A percentile compares a stretch with the other conserved stretches of the same genome.
Evolutionary conservation across 1,140 invertebrate species (phyloP).

Genomic region (Lepidurus couesii): DNA sequence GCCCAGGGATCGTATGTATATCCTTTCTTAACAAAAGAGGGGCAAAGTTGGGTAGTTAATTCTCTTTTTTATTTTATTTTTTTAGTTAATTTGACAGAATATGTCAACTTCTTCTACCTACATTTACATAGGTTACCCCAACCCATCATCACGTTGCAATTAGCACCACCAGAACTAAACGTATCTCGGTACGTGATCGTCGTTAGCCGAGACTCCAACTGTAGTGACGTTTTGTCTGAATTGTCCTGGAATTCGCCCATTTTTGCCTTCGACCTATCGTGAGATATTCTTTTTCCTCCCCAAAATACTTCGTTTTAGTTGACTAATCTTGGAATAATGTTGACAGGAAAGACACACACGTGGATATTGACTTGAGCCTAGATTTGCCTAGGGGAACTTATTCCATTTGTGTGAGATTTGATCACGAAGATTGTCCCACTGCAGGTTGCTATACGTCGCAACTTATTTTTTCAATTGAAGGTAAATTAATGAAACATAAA

Average conservation of each 20-base stretch:
- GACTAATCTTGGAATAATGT: background rate
- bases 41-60: background rate
- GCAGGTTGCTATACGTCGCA: background rate
- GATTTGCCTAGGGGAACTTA: background rate
- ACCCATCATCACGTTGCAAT: background rate
- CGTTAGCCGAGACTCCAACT: background rate
- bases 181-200: background rate
- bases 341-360: background rate
- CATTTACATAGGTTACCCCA: background rate
- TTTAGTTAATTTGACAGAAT: background rate
- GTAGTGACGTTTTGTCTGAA: background rate
- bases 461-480: background rate
- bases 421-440: background rate
- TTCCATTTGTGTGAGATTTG: background rate
- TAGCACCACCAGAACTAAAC: background rate
- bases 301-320: background rate
- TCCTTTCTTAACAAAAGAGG: background rate
- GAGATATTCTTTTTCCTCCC: background rate
- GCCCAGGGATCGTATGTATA: background rate
- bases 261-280: background rate
- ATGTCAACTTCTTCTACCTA: background rate
- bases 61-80: background rate
- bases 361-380: background rate
- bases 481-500: background rate
- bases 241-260: background rate